Evolutionary conservation across 1,140 invertebrate species (phyloP).

Genomic region (Macrobrachium rosenbergii): DNA sequence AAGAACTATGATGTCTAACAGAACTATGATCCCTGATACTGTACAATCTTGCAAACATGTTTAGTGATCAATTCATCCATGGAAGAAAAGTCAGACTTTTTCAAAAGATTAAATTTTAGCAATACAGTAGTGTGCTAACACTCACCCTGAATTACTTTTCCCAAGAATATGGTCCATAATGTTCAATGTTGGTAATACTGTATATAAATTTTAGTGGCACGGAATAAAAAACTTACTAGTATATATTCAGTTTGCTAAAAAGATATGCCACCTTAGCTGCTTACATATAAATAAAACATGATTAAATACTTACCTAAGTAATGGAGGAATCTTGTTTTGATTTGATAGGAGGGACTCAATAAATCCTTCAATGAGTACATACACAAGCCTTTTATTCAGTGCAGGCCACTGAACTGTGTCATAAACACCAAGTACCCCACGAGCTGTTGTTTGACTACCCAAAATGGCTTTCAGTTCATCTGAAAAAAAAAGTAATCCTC

Average conservation of each 20-base stretch:
- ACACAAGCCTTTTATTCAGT: constrained; percentile 87
- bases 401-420: constrained; percentile 87
- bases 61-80: too few species aligned
- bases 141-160: too few species aligned
- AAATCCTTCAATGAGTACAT: constrained; percentile 89
- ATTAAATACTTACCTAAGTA: constrained; percentile 47
- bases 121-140: too few species aligned
- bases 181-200: too few species aligned
- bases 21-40: too few species aligned
- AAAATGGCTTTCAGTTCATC: constrained; percentile 94
- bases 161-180: too few species aligned
- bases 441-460: constrained; percentile 88
- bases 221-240: not conserved
- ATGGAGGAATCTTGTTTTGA: constrained; percentile 56
- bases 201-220: too few species aligned
- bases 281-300: not conserved
- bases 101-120: too few species aligned
- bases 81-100: too few species aligned
- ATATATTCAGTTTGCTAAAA: not conserved
- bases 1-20: too few species aligned
- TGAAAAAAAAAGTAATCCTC: constrained; percentile 70
- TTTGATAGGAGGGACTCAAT: constrained; percentile 81
- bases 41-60: too few species aligned
- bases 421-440: constrained; percentile 90
- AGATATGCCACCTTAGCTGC: not conserved